Conservation (phyloP, 2,113 vertebrate species). For the Zosterops hypoxanthus region DNA sequence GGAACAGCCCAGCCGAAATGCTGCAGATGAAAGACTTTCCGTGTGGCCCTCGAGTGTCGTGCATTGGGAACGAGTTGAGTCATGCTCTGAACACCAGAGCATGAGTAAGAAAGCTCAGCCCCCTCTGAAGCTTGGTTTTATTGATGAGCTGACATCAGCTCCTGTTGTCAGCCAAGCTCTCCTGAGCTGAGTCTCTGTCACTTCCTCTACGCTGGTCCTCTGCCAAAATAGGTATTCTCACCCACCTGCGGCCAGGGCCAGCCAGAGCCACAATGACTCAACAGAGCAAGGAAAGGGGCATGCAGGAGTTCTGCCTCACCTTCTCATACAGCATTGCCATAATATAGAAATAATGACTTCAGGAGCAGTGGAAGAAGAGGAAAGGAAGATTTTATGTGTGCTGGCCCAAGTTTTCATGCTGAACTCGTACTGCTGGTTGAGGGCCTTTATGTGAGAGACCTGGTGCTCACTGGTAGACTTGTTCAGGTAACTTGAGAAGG, state of each 20-base stretch:
- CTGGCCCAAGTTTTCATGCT: background rate
- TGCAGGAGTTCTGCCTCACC: background rate
- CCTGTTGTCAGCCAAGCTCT: background rate
- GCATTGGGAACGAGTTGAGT: background rate
- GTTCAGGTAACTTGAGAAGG: background rate
- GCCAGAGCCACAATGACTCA: background rate
- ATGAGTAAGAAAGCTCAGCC: slow-evolving; percentile 40
- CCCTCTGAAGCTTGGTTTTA: background rate
- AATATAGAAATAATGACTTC: background rate
- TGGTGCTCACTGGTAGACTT: background rate
- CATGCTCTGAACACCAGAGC: background rate
- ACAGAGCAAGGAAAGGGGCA: background rate
- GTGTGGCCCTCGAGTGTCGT: fast-evolving
- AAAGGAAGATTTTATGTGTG: background rate
- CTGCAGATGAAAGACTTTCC: background rate
- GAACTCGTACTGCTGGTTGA: background rate
- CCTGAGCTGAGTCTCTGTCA: background rate
- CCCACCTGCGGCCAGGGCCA: background rate
- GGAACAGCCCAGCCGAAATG: background rate
- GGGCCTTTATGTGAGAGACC: background rate
- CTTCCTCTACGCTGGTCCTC: background rate
- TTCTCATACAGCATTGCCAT: background rate
- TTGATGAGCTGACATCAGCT: background rate
- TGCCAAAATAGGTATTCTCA: background rate
- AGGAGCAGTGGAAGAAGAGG: background rate